A percentile compares a stretch with the other conserved stretches of the same genome.
These are phyloP conservation scores for Capitulum mitella DNA, from an alignment of 2,888 invertebrate genomes.

Conservation along the genomic window DNA sequence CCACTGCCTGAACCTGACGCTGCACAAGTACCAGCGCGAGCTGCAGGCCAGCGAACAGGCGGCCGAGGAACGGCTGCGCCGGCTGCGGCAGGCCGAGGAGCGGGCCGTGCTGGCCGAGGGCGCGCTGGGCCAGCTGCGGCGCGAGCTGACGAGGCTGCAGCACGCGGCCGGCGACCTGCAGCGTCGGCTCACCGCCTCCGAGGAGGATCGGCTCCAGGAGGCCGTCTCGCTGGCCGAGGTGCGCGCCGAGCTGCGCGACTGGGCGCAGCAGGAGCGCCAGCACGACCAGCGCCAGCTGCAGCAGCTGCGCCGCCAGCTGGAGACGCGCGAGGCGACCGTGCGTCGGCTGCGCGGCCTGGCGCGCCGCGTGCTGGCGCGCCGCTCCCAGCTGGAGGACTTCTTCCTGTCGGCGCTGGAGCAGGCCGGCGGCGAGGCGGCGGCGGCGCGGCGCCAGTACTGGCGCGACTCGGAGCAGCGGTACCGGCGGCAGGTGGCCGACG, in stretches of 20 bases:
- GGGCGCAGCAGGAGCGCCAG: slow-evolving; percentile 12
- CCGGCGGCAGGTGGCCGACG: not conserved
- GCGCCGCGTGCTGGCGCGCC: slow-evolving; percentile 13
- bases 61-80: not conserved
- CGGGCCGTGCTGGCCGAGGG: not conserved
- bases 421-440: not conserved
- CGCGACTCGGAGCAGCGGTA: not conserved
- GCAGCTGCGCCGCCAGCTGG: slow-evolving; percentile 9
- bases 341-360: slow-evolving; percentile 8
- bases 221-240: slow-evolving; percentile 7
- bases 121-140: not conserved
- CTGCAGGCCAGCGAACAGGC: no score
- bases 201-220: slow-evolving; percentile 15
- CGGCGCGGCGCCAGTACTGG: not conserved
- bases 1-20: not conserved
- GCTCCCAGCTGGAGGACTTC: slow-evolving; percentile 19
- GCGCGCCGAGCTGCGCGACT: slow-evolving; percentile 23
- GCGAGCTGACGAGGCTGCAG: not conserved
- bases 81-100: not conserved
- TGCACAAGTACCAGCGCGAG: not conserved
- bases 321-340: not conserved
- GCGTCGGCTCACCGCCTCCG: not conserved
- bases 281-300: not conserved
- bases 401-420: slow-evolving; percentile 15
- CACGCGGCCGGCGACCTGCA: not conserved